Evolutionary conservation across 2,113 vertebrate species (phyloP), one percentile per base, ranked within the genome.

Genomic region (Perca flavescens): DNA sequence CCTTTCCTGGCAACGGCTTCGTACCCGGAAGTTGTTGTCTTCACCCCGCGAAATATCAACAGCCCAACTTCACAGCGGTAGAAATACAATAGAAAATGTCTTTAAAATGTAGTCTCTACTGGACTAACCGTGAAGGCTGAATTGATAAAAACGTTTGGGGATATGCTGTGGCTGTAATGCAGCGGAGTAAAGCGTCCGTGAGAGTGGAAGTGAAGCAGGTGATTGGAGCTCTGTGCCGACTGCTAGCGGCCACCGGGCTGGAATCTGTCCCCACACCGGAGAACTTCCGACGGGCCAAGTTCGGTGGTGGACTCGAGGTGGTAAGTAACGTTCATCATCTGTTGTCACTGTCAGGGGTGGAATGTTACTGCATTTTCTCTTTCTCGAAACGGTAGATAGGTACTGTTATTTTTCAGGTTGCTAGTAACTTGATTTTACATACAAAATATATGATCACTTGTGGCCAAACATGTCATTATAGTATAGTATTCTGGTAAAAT

Each of bases 281-380:
- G 53, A 83, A 86, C 2, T 96, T 96, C 74, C 93, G 95, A 36
- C 93, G 94, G 50, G 94, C 95, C 0, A 96, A 96, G 52, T 95
- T 95, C 63, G 91, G 90, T 15, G 92, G 84, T 19, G 82, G 81
- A 63, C 5, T 14, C 34, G 88, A 94, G 15, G 94, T 91, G 90
- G 93, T 95, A 71, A 16, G 94, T 82, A 54, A 4, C 31, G 94
- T 82, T 57, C 21, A 15, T 43, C 5, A 1, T 6, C 2, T 47
- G 16, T 19, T 22, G 5, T 68, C 4, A 15, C 43, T 22, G 10
- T 43, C 34, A 13, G 9, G 8, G 11, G 1, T 25, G 47, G 0
- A n/a, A n/a, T n/a, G 14, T 22, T 15, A 28, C 4, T 10, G 4
- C 4, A n/a, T 53, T 3, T 5, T 21, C 34, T 34, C 34, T 34